Evolutionary conservation across 2,797 vertebrate genomes (phyloP), one percentile per base, ranked within the genome.

Genomic region (Harpagifer antarcticus): DNA sequence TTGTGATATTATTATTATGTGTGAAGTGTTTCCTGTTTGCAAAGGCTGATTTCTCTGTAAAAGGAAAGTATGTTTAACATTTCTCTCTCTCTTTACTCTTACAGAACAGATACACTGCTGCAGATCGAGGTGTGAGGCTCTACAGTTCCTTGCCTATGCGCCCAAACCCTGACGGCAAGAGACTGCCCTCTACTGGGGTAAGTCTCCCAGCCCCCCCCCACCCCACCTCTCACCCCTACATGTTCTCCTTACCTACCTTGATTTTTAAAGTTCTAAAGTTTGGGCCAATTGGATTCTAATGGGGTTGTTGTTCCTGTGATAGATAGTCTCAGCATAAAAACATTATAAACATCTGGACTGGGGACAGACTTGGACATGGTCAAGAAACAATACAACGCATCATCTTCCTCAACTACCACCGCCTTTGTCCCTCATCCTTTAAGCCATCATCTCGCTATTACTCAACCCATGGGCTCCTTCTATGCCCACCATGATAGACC

Each of bases 151-250:
- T 95, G 92, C 93, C 94, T 88, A 94, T 95, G 94, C 95, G 94
- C 92, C 93, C 92, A 73, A 93, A 94, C 95, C 94, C 94, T 81
- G 93, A 95, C 92, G 93, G 94, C 90, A 96, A 95, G 93, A 94
- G 95, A 93, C 95, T 96, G 94, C 94, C 95, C 94, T 95, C 95
- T 94, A 90, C 95, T 93, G 94, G 95, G 94, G 95, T 95, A 93
- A 94, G 94, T 59, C 68, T 60, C 23, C 31, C 54, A 14, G 13
- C 54, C 23, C 11, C 10, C 59, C 8, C 59, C 1, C 45, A 48
- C 53, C 53, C 50, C 52, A 7, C 7, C 33, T 20, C 50, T 60
- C 76, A 81, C 72, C 78, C 66, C 27, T 10, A 42, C 42, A 13
- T 71, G 16, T 75, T 67, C 72, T 54, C 49, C 19, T 70, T 31